Evolutionary conservation across 2,797 vertebrate species (phyloP), one percentile per base, ranked within the genome.

Genomic region (Bufotes viridis): DNA sequence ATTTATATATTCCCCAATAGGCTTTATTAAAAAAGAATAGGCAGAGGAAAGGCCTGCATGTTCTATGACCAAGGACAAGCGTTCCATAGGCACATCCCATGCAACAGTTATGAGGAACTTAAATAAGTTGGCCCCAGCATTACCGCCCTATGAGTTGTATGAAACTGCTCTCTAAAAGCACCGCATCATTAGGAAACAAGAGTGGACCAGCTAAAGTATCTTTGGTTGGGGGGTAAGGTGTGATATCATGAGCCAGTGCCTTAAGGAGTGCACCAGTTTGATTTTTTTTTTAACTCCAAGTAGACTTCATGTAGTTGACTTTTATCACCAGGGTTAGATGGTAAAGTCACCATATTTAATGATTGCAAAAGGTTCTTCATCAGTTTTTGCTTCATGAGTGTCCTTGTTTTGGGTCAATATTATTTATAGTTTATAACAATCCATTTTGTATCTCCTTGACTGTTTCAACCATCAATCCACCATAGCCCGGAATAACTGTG

Each of bases 401-500:
- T 26, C 6, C 57, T 61, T 61, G 57, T 34, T 57, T 14, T 67
- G 22, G 29, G 34, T 49, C 34, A 65, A 9, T 24, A 8, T 17
- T 60, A 22, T 60, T 7, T 42, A 51, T 6, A n/a, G 8, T 26
- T 17, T 29, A n/a, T 34, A 10, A 29, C 29, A 60, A 74, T 83
- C 53, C 26, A 74, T 60, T 9, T n/a, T 61, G 57, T 15, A 57
- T 29, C 55, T 17, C 53, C 6, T 17, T 42, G 2, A 20, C 18
- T 42, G 10, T 24, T 24, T 78, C 22, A 12, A n/a, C 51, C 6
- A 53, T 93, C 94, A 92, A 10, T 97, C 96, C 76, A 98, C 81
- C 0, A 90, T 95, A 74, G 90, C 93, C 26, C 97, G 92, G 91
- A 98, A 97, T 72, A 97, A 95, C 90, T 95, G 95, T 0, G 92